Evolutionary conservation across 1,140 invertebrate genomes (phyloP).

Genomic region (Venustaconcha ellipsiformis): DNA sequence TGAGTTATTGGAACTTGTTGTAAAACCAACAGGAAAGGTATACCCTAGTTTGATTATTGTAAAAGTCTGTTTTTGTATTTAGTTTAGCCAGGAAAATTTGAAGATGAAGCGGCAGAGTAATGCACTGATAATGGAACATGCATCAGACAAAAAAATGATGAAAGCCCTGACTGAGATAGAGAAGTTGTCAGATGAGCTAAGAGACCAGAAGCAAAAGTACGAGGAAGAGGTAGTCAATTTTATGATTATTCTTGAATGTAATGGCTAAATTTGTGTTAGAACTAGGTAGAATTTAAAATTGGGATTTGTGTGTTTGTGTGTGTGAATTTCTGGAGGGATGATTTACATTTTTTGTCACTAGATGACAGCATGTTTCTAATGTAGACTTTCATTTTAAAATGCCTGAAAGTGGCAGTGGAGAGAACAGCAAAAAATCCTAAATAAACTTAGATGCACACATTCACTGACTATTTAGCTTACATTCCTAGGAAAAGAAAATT

Average conservation of each 20-base stretch:
- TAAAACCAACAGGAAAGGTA: too few relatives aligned
- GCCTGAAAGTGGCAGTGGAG: too few relatives aligned
- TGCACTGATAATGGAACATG: constrained; percentile 36
- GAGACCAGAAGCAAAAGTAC: constrained; percentile 35
- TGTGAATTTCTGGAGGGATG: not conserved
- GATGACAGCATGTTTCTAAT: too few relatives aligned
- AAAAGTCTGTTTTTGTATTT: too few relatives aligned
- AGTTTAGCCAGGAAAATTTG: constrained; percentile 23
- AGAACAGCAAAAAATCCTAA: too few relatives aligned
- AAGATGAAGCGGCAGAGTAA: constrained; percentile 51
- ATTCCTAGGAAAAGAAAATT: too few relatives aligned
- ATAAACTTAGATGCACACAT: too few relatives aligned
- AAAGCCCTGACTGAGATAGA: constrained; percentile 44
- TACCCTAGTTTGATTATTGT: too few relatives aligned
- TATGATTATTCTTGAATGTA: not conserved
- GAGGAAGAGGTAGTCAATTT: constrained; percentile 31
- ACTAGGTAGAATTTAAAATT: not conserved
- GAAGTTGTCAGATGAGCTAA: constrained; percentile 31
- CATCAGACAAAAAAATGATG: constrained; percentile 40
- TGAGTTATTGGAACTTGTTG: too few relatives aligned
- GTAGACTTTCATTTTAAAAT: too few relatives aligned
- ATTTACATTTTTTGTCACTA: not conserved
- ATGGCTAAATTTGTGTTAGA: not conserved
- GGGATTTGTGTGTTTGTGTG: not conserved
- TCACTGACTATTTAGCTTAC: too few relatives aligned